Evolutionary conservation across 1,140 invertebrate genomes (phyloP), one percentile per base, ranked within the genome.

Genomic region (Sweltsa coloradensis): DNA sequence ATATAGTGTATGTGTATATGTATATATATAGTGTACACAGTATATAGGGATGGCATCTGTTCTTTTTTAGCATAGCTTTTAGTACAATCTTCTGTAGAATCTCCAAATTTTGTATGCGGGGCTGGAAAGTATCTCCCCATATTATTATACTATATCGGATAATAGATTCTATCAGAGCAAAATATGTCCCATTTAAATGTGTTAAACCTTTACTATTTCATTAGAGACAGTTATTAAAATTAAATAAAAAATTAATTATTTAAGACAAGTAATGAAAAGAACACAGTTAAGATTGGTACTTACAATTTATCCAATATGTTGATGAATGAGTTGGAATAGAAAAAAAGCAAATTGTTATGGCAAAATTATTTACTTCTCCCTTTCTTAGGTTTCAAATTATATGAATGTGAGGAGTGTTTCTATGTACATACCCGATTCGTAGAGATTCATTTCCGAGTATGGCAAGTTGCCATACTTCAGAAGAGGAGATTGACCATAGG

Each of bases 361-460:
- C 13, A 31, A 31, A 31, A 31, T 11, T 2, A 31, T 13, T 13
- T 31, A 11, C 29, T 13, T 2, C 11, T 13, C 14, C 21, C 21
- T 23, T 40, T 22, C 37, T 19, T 22, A 3, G 14, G 4, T 19
- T 16, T 13, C 13, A 40, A 19, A 2, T 37, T 7, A 14, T 18
- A 13, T 7, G 13, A 18, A 5, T 37, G 21, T 55, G 49, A 24
- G 64, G 63, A 19, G 60, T 59, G 2, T 56, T 48, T 13, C 67
- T 62, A 34, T 59, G 55, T 44, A 70, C 67, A 34, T 67, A 67
- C 65, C 64, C 66, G 64, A 56, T 18, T 63, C 62, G 45, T 60
- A 57, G 53, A 63, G 58, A 31, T 65, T 60, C 16, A 62, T 57
- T 53, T 66, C 62, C 41, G 60, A 55, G 29, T 62, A 58, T 21